These are phyloP conservation scores for Peromyscus eremicus DNA, from an alignment of 2,797 vertebrate genomes.

Conservation along the genomic window DNA sequence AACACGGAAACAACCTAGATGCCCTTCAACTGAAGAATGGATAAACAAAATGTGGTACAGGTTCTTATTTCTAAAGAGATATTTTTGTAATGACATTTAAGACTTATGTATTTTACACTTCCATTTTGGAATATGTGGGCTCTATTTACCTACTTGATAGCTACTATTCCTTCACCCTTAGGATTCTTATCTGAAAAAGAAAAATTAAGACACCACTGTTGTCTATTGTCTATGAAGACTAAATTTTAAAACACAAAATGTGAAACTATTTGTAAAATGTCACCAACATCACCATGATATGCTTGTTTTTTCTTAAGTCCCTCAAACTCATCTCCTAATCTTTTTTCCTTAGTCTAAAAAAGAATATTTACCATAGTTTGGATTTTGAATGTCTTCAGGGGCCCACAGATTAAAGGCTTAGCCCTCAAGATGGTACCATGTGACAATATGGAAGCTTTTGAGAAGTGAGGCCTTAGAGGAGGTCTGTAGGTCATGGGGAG, in stretches of 20 bases:
- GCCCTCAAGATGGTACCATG: background rate
- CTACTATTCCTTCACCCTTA: background rate
- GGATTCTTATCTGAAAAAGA: conserved; percentile 39
- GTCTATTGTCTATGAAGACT: background rate
- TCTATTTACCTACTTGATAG: background rate
- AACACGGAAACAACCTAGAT: too few species aligned
- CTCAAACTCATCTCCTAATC: background rate
- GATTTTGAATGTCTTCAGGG: background rate
- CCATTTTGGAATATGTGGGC: conserved; percentile 53
- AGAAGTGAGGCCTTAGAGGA: background rate
- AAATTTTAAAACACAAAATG: conserved; percentile 42
- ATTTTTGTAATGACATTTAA: conserved; percentile 55
- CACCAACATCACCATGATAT: background rate
- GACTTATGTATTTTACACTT: conserved; percentile 67
- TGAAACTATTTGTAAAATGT: conserved; percentile 28
- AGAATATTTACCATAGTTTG: background rate
- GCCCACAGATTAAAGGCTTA: background rate
- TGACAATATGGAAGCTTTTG: too few species aligned
- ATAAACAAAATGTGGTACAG: too few species aligned
- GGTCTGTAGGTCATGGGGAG: background rate
- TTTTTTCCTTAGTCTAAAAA: conserved; percentile 15
- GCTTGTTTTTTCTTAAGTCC: background rate
- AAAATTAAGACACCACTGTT: background rate
- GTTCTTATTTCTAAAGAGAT: conserved; percentile 63
- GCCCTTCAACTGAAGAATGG: too few species aligned